Evolutionary conservation across 2,113 vertebrate species (phyloP).

Genomic region (Sarotherodon lohbergeri): DNA sequence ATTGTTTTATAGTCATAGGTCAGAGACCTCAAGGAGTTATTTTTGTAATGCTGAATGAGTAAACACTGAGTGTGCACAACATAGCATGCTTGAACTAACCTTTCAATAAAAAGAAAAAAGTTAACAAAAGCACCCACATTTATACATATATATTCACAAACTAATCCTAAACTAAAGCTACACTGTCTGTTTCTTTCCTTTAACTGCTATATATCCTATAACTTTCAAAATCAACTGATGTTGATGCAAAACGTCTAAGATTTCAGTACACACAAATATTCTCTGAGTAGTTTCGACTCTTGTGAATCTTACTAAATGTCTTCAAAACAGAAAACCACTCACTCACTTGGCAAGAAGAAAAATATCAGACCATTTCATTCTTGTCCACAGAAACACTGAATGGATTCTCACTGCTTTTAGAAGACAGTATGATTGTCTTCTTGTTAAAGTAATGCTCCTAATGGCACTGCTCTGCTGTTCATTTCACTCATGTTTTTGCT

Average conservation of each 20-base stretch:
- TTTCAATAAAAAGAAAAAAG: neutral
- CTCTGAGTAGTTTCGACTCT: neutral
- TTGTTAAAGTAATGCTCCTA: neutral
- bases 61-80: neutral
- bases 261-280: neutral
- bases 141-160: neutral
- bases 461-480: neutral
- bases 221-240: neutral
- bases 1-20: neutral
- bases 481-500: neutral
- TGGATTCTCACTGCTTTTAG: neutral
- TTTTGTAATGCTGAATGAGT: neutral
- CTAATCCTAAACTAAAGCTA: neutral
- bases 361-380: neutral
- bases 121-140: neutral
- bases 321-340: neutral
- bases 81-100: neutral
- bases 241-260: neutral
- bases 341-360: neutral
- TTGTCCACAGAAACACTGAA: neutral
- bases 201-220: neutral
- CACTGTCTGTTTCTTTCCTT: neutral
- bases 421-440: neutral
- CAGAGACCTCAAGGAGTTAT: neutral
- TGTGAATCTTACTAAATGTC: neutral